Evolutionary conservation across 2,797 vertebrate genomes (phyloP).

Genomic region (Urophycis tenuis): DNA sequence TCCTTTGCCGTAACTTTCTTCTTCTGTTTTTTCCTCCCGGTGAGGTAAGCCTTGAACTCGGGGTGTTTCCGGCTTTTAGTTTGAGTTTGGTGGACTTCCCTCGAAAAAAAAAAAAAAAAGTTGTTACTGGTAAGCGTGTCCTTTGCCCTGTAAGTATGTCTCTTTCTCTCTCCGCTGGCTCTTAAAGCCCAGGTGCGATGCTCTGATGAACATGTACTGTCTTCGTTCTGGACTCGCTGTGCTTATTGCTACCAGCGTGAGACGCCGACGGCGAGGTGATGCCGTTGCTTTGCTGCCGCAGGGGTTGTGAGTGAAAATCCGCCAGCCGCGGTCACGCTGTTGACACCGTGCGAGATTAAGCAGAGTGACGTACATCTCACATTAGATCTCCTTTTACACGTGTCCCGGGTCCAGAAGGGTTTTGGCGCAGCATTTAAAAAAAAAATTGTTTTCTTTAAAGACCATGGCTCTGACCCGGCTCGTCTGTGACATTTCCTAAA

Average conservation of each 20-base stretch:
- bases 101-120: neutral
- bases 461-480: neutral
- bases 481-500: neutral
- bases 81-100: neutral
- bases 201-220: neutral
- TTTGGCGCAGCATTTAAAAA: neutral
- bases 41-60: neutral
- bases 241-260: neutral
- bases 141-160: neutral
- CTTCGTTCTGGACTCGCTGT: neutral
- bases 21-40: too few relatives aligned
- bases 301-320: neutral
- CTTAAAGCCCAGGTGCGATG: neutral
- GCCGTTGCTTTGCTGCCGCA: neutral
- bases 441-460: neutral
- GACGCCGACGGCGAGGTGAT: neutral
- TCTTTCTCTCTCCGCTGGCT: constrained; percentile 1
- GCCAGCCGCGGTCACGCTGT: neutral
- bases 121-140: neutral
- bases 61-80: neutral
- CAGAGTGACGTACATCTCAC: neutral
- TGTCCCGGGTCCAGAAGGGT: neutral
- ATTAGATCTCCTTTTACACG: neutral
- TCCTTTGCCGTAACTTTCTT: neutral
- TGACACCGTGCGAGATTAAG: neutral